phyloP scores from a whole-genome alignment of 2,113 vertebrate genomes.

The Chaenocephalus aceratus region DNA sequence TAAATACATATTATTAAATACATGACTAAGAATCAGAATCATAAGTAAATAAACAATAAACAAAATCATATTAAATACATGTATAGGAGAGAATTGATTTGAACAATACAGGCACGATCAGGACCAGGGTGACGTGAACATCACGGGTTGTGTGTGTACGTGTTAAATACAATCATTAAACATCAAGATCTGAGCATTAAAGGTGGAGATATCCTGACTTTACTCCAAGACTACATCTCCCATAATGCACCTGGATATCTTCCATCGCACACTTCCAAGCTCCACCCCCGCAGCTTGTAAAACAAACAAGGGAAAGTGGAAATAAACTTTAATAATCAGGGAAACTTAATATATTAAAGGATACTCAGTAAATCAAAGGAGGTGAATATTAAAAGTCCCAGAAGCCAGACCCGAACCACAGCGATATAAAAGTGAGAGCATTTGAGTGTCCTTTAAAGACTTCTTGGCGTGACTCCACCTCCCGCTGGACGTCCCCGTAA shows the following conservation, averaged over 20 bases:
- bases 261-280: neutral
- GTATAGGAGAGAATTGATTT: too few relatives aligned
- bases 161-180: neutral
- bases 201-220: neutral
- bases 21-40: too few relatives aligned
- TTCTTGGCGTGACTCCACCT: neutral
- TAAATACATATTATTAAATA: too few relatives aligned
- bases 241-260: conserved; percentile 19
- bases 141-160: too few relatives aligned
- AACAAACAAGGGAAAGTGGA: neutral
- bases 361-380: neutral
- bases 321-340: neutral
- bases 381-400: neutral
- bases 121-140: too few relatives aligned
- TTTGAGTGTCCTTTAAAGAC: neutral
- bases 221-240: conserved; percentile 4
- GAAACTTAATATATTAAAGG: neutral
- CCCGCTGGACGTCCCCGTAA: neutral
- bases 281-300: too few relatives aligned
- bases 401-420: neutral
- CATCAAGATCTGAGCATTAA: neutral
- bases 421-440: neutral
- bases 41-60: too few relatives aligned
- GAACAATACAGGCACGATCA: too few relatives aligned
- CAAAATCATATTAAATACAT: too few relatives aligned